Evolutionary conservation across 2,113 vertebrate genomes (phyloP).

Genomic region (Marcusenius ussheri): DNA sequence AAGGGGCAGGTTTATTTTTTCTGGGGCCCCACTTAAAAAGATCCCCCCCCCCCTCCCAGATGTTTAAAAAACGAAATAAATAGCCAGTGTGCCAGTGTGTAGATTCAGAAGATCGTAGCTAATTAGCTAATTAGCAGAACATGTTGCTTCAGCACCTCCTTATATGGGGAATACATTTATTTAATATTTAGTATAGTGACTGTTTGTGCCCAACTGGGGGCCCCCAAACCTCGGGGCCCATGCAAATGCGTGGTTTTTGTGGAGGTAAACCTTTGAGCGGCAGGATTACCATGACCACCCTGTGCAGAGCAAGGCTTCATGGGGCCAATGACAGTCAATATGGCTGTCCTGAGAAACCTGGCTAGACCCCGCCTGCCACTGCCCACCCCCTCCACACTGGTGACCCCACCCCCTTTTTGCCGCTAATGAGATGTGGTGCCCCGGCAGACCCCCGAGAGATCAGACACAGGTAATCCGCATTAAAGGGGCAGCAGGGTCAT

Average conservation of each 20-base stretch:
- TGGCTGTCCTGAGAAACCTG: background rate
- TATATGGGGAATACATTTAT: background rate
- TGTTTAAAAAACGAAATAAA: background rate
- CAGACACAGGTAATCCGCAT: conserved; percentile 28
- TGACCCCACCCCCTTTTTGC: background rate
- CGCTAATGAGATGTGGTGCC: background rate
- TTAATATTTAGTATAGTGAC: background rate
- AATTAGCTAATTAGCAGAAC: background rate
- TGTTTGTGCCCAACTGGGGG: background rate
- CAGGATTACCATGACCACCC: conserved; percentile 8
- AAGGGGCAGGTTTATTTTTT: background rate
- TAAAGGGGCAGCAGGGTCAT: conserved; percentile 29
- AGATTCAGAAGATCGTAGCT: background rate
- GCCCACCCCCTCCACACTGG: background rate
- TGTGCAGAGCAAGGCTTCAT: background rate
- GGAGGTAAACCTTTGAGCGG: background rate
- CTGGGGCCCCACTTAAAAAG: no score
- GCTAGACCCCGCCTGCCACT: background rate
- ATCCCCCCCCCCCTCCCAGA: no score
- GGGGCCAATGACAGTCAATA: background rate
- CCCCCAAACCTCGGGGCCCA: background rate
- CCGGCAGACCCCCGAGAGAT: background rate
- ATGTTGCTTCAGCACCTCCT: background rate
- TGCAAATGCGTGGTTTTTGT: background rate
- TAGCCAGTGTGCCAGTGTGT: background rate